phyloP scores from a whole-genome alignment of 2,113 vertebrate genomes.

The Nothocercus julius region DNA sequence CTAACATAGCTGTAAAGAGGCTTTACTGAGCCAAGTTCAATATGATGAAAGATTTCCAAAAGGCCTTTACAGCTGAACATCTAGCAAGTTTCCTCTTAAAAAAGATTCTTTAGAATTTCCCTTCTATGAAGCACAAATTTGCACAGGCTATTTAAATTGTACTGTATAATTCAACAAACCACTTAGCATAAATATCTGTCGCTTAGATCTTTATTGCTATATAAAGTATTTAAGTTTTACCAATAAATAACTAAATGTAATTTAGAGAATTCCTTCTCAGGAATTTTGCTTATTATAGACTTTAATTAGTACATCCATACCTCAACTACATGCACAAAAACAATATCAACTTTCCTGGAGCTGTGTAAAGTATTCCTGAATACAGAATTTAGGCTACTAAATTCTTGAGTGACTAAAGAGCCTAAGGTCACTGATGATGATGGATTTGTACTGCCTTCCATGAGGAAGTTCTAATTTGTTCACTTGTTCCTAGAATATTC shows the following conservation, averaged over 20 bases:
- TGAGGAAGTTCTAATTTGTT: not conserved
- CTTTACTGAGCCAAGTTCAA: not conserved
- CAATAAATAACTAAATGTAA: not conserved
- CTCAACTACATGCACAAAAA: not conserved
- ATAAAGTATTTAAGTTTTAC: not conserved
- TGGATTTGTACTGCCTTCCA: not conserved
- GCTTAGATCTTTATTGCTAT: not conserved
- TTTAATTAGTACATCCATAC: too few relatives aligned
- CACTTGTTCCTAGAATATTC: not conserved
- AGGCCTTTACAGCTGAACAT: not conserved
- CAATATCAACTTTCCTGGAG: not conserved
- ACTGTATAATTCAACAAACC: not conserved
- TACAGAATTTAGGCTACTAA: not conserved
- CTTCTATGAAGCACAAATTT: not conserved
- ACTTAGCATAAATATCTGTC: not conserved
- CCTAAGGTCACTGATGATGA: not conserved
- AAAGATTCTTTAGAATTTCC: not conserved
- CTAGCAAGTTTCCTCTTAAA: not conserved
- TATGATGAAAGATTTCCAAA: not conserved
- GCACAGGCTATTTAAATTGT: not conserved
- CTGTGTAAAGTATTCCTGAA: not conserved
- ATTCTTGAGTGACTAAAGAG: too few relatives aligned
- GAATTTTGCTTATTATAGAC: not conserved
- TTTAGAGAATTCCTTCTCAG: not conserved
- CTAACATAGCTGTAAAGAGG: not conserved